phyloP scores from a whole-genome alignment of 2,888 invertebrate species.

The Noctua fimbriata region DNA sequence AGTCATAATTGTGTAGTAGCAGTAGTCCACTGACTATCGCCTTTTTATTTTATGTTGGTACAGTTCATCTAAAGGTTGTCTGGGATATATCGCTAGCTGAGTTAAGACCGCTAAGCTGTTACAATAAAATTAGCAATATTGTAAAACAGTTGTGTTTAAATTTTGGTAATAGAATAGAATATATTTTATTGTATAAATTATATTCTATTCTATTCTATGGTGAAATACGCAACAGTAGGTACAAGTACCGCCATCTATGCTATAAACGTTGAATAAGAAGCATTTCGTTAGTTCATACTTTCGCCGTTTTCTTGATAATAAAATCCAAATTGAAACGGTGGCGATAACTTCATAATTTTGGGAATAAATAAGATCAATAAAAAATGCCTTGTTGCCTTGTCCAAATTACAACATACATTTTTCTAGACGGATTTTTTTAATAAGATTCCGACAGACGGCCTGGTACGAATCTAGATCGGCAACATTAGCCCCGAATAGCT shows the following conservation, averaged over 20 bases:
- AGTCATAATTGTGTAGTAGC: too few species aligned
- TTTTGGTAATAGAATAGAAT: too few species aligned
- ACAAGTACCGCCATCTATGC: conserved; percentile 37
- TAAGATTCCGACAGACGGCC: conserved; percentile 37
- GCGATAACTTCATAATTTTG: neutral
- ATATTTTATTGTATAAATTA: too few species aligned
- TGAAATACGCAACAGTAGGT: neutral
- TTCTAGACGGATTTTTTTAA: neutral
- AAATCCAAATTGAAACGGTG: neutral
- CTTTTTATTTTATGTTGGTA: too few species aligned
- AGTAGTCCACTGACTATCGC: too few species aligned
- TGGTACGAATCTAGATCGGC: conserved; percentile 61
- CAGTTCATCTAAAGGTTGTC: too few species aligned
- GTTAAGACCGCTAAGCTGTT: too few species aligned
- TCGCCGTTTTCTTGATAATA: conserved; percentile 16
- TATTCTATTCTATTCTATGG: too few species aligned
- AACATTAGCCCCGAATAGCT: conserved; percentile 48
- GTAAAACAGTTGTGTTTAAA: too few species aligned
- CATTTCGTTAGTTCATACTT: conserved; percentile 10
- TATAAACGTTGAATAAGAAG: neutral
- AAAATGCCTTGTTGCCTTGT: conserved; percentile 9
- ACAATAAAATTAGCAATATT: too few species aligned
- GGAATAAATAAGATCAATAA: neutral
- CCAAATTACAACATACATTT: conserved; percentile 7
- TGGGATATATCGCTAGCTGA: too few species aligned